These are phyloP conservation scores for Andrena minutula DNA, from an alignment of 2,888 invertebrate genomes.

Conservation along the genomic window DNA sequence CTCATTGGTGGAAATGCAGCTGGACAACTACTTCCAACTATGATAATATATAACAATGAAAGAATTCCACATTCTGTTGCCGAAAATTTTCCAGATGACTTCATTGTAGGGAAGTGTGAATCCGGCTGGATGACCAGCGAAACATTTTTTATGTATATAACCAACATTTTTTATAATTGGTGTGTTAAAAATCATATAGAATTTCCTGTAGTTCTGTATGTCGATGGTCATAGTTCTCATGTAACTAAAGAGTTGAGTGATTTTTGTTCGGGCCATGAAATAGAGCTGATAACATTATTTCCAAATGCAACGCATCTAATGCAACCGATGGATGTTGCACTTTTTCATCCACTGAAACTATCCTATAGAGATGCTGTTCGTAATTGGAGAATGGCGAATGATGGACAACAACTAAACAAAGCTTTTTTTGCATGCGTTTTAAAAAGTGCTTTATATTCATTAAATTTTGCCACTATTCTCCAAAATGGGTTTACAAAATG, in stretches of 20 bases:
- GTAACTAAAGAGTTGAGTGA: not conserved
- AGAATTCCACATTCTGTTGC: not conserved
- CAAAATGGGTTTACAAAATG: not conserved
- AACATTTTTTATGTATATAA: not conserved
- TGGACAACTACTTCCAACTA: not conserved
- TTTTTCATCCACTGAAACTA: not conserved
- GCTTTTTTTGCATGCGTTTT: not conserved
- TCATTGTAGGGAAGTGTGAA: not conserved
- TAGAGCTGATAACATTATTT: not conserved
- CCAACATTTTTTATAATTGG: not conserved
- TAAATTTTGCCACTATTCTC: not conserved
- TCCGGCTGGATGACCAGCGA: not conserved
- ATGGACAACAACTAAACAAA: not conserved
- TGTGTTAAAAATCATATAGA: not conserved
- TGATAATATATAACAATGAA: not conserved
- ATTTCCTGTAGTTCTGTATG: not conserved
- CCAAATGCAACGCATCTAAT: not conserved
- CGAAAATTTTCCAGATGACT: not conserved
- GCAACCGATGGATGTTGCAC: conserved; percentile 1
- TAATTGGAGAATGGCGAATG: not conserved
- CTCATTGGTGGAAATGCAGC: not conserved
- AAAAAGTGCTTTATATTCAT: not conserved
- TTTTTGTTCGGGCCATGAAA: not conserved
- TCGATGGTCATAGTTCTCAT: not conserved
- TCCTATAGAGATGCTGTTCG: not conserved